Conservation (phyloP, 2,888 invertebrate species). For the Tenthredo livida region DNA sequence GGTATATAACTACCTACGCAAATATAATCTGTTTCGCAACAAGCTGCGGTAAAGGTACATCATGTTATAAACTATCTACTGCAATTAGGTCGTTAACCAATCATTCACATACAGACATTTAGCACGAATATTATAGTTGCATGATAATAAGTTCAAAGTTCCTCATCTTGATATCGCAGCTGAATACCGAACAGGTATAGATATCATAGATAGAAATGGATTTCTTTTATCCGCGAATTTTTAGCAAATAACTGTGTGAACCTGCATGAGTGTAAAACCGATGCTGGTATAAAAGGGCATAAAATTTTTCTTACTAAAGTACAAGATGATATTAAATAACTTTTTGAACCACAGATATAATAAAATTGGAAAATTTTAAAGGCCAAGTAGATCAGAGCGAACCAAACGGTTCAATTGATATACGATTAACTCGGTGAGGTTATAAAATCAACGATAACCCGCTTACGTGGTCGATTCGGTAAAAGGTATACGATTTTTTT, state of each 20-base stretch:
- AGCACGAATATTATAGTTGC: neutral
- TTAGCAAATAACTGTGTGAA: neutral
- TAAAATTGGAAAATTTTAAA: slow-evolving; percentile 1
- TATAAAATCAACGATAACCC: slow-evolving; percentile 18
- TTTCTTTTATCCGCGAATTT: neutral
- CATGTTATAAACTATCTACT: neutral
- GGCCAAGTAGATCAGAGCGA: slow-evolving; percentile 2
- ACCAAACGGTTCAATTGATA: slow-evolving; percentile 35
- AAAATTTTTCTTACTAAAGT: neutral
- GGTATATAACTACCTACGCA: neutral
- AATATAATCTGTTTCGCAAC: neutral
- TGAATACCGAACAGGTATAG: neutral
- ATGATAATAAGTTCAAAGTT: neutral
- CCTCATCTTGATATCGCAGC: neutral
- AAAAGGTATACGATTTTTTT: neutral
- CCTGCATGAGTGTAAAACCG: neutral
- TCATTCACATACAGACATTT: neutral
- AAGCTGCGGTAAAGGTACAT: neutral
- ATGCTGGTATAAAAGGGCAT: neutral
- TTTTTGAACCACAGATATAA: neutral
- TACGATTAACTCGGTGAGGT: slow-evolving; percentile 27
- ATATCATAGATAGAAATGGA: neutral
- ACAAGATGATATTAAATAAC: slow-evolving; percentile 24
- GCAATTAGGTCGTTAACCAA: neutral
- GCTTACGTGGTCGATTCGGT: neutral